These are phyloP conservation scores for Agrilus planipennis DNA, from an alignment of 1,140 invertebrate genomes.

Conservation along the genomic window DNA sequence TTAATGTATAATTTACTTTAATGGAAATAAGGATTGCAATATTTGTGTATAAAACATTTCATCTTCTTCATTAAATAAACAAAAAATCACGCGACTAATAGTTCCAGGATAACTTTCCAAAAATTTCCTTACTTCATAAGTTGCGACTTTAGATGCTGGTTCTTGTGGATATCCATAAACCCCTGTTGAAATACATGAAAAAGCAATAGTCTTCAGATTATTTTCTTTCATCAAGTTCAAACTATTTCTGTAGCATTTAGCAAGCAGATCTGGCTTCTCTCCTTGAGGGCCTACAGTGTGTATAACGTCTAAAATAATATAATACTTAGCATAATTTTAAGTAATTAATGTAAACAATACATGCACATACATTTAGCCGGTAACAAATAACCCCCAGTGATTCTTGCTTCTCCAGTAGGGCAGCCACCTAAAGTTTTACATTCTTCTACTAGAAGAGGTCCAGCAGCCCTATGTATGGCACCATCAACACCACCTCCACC, in stretches of 20 bases:
- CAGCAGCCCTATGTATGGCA: slow-evolving; percentile 72
- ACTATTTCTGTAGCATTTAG: slow-evolving; percentile 57
- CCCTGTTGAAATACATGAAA: slow-evolving; percentile 80
- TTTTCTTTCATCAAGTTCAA: slow-evolving; percentile 48
- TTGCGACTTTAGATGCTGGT: slow-evolving; percentile 59
- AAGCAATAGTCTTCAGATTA: slow-evolving; percentile 56
- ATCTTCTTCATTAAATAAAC: slow-evolving; percentile 62
- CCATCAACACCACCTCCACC: slow-evolving; percentile 85
- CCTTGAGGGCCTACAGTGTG: slow-evolving; percentile 73
- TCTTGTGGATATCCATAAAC: slow-evolving; percentile 75
- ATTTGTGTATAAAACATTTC: slow-evolving; percentile 60
- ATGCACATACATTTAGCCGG: slow-evolving; percentile 58
- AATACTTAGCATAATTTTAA: slow-evolving; percentile 3
- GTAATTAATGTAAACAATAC: neutral
- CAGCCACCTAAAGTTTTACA: slow-evolving; percentile 61
- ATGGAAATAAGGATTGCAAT: slow-evolving; percentile 61
- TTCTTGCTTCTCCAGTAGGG: slow-evolving; percentile 64
- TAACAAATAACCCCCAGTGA: slow-evolving; percentile 65
- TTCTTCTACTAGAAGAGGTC: slow-evolving; percentile 52
- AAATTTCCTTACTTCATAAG: slow-evolving; percentile 52
- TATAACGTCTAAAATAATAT: slow-evolving; percentile 53
- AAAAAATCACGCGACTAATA: slow-evolving; percentile 71
- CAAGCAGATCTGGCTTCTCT: slow-evolving; percentile 50
- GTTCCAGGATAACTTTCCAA: slow-evolving; percentile 49
- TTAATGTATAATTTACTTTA: slow-evolving; percentile 16